Evolutionary conservation across 1,140 invertebrate genomes (phyloP).

Genomic region (Philaenus spumarius): DNA sequence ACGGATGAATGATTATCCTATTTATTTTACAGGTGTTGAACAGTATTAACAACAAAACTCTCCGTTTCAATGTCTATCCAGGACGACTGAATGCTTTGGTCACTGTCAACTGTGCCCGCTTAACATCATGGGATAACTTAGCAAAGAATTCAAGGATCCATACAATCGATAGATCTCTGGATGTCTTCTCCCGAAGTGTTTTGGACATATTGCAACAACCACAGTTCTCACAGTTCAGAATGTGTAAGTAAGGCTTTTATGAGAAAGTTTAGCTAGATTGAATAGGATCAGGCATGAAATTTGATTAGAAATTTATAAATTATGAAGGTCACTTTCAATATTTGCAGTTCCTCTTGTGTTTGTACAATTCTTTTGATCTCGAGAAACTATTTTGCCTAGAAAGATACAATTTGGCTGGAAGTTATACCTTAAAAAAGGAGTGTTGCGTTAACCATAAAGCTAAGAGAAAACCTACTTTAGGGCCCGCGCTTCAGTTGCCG

Average conservation of each 20-base stretch:
- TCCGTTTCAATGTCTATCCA: constrained; percentile 45
- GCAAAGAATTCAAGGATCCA: constrained; percentile 47
- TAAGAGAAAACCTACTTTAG: too few relatives aligned
- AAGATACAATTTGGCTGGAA: too few relatives aligned
- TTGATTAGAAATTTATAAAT: too few relatives aligned
- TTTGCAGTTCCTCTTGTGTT: too few relatives aligned
- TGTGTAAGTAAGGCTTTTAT: constrained; percentile 36
- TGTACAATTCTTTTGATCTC: not conserved
- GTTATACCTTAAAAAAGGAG: too few relatives aligned
- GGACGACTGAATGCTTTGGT: constrained; percentile 34
- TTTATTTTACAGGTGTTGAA: constrained; percentile 34
- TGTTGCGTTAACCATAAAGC: too few relatives aligned
- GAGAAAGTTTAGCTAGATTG: too few relatives aligned
- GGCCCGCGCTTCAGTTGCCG: too few relatives aligned
- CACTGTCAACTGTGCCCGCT: constrained; percentile 39
- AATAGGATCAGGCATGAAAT: not conserved
- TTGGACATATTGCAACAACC: constrained; percentile 42
- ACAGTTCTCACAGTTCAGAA: constrained; percentile 44
- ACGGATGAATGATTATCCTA: not conserved
- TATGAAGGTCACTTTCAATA: too few relatives aligned
- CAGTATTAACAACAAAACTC: constrained; percentile 39
- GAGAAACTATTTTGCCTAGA: too few relatives aligned
- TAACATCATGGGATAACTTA: constrained; percentile 38
- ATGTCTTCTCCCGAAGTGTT: constrained; percentile 42
- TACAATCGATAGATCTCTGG: constrained; percentile 43